Conservation (phyloP, 2,888 invertebrate species). For the Thymelicus sylvestris region DNA sequence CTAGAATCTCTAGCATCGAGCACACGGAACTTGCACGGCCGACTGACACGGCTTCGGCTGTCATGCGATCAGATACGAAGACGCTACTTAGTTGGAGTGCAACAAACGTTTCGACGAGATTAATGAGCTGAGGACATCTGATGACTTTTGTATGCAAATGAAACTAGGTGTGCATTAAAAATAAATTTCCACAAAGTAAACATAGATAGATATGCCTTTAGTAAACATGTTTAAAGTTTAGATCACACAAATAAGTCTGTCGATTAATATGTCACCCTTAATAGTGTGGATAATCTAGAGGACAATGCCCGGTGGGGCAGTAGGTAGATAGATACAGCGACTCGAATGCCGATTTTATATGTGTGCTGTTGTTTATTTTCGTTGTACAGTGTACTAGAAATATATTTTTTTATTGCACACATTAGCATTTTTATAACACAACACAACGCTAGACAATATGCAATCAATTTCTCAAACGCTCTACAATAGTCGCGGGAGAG, state of each 20-base stretch:
- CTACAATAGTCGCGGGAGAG: neutral
- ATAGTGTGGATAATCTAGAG: slow-evolving; percentile 39
- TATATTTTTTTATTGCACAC: neutral
- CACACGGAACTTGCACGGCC: slow-evolving; percentile 71
- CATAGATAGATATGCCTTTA: neutral
- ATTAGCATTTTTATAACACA: neutral
- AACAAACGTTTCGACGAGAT: slow-evolving; percentile 20
- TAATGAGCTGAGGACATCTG: slow-evolving; percentile 10
- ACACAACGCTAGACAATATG: slow-evolving; percentile 7
- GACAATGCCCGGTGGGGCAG: slow-evolving; percentile 39
- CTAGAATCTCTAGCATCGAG: slow-evolving; percentile 62
- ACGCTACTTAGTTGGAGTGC: slow-evolving; percentile 24
- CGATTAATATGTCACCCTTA: slow-evolving; percentile 42
- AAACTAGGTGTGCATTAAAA: neutral
- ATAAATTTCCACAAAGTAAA: neutral
- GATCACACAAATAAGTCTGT: slow-evolving; percentile 25
- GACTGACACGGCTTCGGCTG: slow-evolving; percentile 67
- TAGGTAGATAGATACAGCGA: slow-evolving; percentile 15
- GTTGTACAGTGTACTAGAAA: neutral
- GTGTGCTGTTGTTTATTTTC: neutral
- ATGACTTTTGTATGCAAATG: slow-evolving; percentile 13
- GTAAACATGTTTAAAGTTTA: slow-evolving; percentile 18
- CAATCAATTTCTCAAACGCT: slow-evolving; percentile 14
- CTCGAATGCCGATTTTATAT: slow-evolving; percentile 20
- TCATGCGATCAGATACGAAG: slow-evolving; percentile 25